phyloP scores from a whole-genome alignment of 2,797 vertebrate species.

The Lacerta viridis region DNA sequence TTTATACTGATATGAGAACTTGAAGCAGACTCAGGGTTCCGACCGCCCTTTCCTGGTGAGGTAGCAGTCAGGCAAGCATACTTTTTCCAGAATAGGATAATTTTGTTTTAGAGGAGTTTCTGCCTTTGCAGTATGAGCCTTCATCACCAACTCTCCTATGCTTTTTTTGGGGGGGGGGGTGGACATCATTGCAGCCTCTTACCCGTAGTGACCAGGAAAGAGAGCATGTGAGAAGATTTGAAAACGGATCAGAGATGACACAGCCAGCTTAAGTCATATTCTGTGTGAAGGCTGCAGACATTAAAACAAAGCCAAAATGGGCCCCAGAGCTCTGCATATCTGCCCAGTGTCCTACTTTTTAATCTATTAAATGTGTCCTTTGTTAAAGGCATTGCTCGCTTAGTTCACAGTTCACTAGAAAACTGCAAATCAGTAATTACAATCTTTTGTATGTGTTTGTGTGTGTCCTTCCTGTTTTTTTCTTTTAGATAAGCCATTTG shows the following conservation, averaged over 20 bases:
- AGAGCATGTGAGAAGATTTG: background rate
- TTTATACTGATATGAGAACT: background rate
- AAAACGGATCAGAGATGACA: background rate
- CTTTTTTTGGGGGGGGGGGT: background rate
- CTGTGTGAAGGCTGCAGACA: background rate
- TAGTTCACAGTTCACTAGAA: constrained; percentile 1
- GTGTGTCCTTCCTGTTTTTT: background rate
- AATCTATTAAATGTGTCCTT: background rate
- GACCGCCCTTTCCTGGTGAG: background rate
- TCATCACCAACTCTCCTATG: background rate
- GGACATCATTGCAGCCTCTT: background rate
- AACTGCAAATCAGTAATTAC: background rate
- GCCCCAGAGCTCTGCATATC: background rate
- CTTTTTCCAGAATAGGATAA: background rate
- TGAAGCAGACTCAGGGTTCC: background rate
- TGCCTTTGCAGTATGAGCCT: background rate
- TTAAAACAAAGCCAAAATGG: background rate
- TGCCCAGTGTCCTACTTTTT: too few species aligned
- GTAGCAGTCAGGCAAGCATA: background rate
- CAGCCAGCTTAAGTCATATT: background rate
- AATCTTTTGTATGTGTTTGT: background rate
- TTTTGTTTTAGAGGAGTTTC: constrained; percentile 1
- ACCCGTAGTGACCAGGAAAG: background rate
- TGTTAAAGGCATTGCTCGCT: background rate
- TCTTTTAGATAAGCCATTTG: background rate